Evolutionary conservation across 2,797 vertebrate species (phyloP), one percentile per base, ranked within the genome.

Genomic region (Zenarchopterus dispar): DNA sequence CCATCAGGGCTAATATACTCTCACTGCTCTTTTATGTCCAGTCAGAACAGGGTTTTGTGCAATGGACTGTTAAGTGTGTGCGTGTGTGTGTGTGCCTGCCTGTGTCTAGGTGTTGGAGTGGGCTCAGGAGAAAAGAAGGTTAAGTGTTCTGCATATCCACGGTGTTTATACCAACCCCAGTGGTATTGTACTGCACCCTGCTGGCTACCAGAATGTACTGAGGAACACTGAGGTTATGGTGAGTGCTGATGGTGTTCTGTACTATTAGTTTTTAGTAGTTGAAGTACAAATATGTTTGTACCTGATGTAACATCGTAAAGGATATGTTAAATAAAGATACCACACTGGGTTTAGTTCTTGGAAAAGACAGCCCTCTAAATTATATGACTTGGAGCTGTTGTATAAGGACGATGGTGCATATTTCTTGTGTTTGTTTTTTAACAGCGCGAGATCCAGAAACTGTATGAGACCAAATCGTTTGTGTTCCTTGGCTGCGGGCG

Each of bases 141-240:
- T 98, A 39, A 97, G 97, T 7, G 96, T 99, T 23, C 85, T 99
- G 50, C 97, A 98, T 61, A 98, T 98, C 86, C 97, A 99, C 0
- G 96, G 97, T 0, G 96, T 98, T 50, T 99, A 99, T 88, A 99
- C 97, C 58, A 99, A 98, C 85, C 97, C 97, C 52, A 95, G 97
- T 1, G 96, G 97, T 31, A 98, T 98, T 1, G 97, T 98, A 16
- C 95, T 99, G 60, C 97, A 98, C 87, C 97, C 96, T 0, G 97
- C 97, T 2, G 96, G 97, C 2, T 99, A 98, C 85, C 97, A 98
- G 92, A 98, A 97, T 4, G 96, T 98, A 67, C 92, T 99, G 79
- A 93, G 97, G 82, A 98, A 97, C 90, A 97, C 96, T 0, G 96
- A 98, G 82, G 97, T 97, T 24, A 98, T 98, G 97, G 97, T 99